A percentile compares a stretch with the other conserved stretches of the same genome.
Conservation (phyloP, 2,113 vertebrate species). For the Clinocottus analis region DNA sequence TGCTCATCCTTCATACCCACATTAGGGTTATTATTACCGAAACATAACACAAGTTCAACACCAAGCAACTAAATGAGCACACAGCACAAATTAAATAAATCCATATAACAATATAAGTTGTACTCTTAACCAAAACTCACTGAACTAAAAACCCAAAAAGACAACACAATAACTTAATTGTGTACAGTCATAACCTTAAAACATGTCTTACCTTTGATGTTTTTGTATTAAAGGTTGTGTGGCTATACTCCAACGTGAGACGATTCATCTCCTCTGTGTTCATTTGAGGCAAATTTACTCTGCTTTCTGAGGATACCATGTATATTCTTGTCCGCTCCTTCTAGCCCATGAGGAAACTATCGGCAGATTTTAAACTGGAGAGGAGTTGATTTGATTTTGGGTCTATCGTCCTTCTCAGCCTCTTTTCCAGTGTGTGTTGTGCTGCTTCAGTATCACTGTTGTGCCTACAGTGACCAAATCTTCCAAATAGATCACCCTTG, state of each 20-base stretch:
- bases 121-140: background rate
- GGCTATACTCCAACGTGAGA: background rate
- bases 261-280: too few relatives aligned
- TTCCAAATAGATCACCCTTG: background rate
- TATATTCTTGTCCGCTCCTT: constrained; percentile 30
- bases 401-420: constrained; percentile 16
- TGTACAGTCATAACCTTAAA: too few relatives aligned
- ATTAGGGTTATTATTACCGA: background rate
- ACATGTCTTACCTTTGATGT: too few relatives aligned
- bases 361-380: constrained; percentile 26
- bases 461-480: background rate
- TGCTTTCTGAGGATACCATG: constrained; percentile 6
- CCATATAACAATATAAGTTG: too few relatives aligned
- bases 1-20: background rate
- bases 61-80: background rate
- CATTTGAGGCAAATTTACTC: too few relatives aligned
- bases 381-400: constrained; percentile 46
- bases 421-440: constrained; percentile 7
- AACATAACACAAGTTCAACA: background rate
- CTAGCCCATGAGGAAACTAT: constrained; percentile 22
- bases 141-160: too few relatives aligned
- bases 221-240: background rate
- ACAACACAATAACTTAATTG: too few relatives aligned
- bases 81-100: too few relatives aligned
- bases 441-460: background rate